Base-by-base conservation (phyloP, 2,113 vertebrate genomes). In the Hiodon alosoides region DNA sequence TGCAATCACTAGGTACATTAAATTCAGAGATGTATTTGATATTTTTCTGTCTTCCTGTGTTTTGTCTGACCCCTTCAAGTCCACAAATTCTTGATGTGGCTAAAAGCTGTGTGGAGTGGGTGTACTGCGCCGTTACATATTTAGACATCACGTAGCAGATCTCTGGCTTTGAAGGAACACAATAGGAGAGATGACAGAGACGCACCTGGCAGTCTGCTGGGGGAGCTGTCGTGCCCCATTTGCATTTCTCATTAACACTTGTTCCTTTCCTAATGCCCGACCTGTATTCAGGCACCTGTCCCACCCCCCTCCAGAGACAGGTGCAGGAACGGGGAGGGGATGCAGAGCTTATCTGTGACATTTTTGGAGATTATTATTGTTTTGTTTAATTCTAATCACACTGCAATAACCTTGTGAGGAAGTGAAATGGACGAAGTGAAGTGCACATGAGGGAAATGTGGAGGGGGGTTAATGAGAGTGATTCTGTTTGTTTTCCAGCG, bases 231-330 rank as follows among this genome's bases (percentile, higher is more conserved):
- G 8, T 76, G 69, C 81, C 83, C 69, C 75, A 85, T 84, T 79
- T 84, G 82, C 85, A 83, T 84, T 84, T 88, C 86, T 87, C 86
- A 89, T 90, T 89, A 87, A 87, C 85, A 86, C 86, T 85, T 85
- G 81, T 81, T 84, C 76, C 74, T 81, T 78, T 84, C 80, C 80
- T 77, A 81, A 79, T 84, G 79, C 79, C 78, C 79, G 82, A 80
- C 80, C 78, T 81, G 81, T 75, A 78, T 80, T 69, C 72, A 85
- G 79, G 85, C 86, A 87, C 86, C 85, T 87, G 82, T 84, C 81
- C 72, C 78, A 76, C 82, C 53, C 66, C 66, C 74, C 66, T 52
- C 51, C 8, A 17, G 74, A 51, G 73, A 69, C 10, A 60, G 60
- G 73, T 10, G 7, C 50, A 14, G 31, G 8, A 59, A 55, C 4